phyloP scores from a whole-genome alignment of 2,797 vertebrate species.

The Ibycter americanus region DNA sequence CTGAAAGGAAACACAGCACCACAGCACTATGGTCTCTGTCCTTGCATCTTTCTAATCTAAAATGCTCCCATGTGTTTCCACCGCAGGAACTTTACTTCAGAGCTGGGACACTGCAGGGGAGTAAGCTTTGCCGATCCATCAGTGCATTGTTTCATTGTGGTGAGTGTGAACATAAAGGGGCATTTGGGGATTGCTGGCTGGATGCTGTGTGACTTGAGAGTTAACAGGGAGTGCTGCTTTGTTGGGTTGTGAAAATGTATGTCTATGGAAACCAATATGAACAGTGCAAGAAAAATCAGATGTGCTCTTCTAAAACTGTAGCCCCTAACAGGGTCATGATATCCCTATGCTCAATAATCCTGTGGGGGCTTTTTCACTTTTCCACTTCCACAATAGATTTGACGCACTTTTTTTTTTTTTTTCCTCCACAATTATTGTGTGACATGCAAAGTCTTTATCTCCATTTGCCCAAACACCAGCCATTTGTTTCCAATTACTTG shows the following conservation, averaged over 20 bases:
- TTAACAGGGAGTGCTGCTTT: not conserved
- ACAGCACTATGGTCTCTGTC: not conserved
- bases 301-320: not conserved
- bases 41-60: not conserved
- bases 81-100: not conserved
- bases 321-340: not conserved
- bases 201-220: not conserved
- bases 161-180: not conserved
- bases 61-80: not conserved
- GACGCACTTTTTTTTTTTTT: not conserved
- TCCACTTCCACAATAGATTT: not conserved
- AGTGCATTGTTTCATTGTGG: not conserved
- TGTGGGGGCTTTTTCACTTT: not conserved
- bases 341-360: not conserved
- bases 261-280: not conserved
- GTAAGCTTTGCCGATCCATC: not conserved
- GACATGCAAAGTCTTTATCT: not conserved
- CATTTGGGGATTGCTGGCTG: not conserved
- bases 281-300: not conserved
- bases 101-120: not conserved
- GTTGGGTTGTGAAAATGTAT: not conserved
- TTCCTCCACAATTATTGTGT: not conserved
- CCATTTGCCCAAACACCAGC: not conserved
- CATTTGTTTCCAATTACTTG: conserved; percentile 7
- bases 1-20: not conserved